A percentile compares a stretch with the other conserved stretches of the same genome.
phyloP scores from a whole-genome alignment of 2,797 vertebrate genomes.

The Acomys russatus region DNA sequence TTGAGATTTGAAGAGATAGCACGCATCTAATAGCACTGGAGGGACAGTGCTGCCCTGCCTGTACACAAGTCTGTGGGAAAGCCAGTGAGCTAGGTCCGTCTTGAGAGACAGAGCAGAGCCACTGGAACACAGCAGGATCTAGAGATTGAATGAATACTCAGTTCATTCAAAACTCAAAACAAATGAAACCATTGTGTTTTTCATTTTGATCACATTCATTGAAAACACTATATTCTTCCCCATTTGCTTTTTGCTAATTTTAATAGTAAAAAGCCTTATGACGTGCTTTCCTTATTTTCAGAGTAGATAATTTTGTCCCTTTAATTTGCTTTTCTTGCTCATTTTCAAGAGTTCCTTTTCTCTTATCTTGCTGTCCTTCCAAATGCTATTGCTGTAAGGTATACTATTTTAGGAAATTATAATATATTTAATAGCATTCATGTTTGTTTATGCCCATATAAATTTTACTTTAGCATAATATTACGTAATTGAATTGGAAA shows the following conservation, averaged over 20 bases:
- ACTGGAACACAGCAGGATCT: neutral
- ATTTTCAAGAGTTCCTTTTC: neutral
- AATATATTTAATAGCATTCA: conserved; percentile 50
- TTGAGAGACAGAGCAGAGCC: neutral
- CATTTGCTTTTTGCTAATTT: neutral
- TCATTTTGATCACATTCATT: neutral
- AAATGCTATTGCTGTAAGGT: conserved; percentile 9
- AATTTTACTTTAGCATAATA: conserved; percentile 29
- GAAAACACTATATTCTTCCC: neutral
- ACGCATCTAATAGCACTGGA: rapidly evolving
- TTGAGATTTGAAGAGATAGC: neutral
- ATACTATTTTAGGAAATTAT: conserved; percentile 34
- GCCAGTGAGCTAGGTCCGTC: neutral
- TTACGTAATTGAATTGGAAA: neutral
- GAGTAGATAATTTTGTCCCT: neutral
- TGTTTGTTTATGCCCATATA: neutral
- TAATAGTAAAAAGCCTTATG: conserved; percentile 18
- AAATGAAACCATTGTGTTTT: neutral
- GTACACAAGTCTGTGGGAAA: neutral
- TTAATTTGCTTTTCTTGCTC: neutral
- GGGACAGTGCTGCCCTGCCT: neutral
- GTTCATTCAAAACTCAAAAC: neutral
- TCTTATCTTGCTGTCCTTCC: neutral
- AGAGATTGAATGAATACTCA: neutral
- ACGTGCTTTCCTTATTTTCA: neutral